Evolutionary conservation across 2,888 invertebrate species (phyloP), one percentile per base, ranked within the genome.

Genomic region (Polia nebulosa): DNA sequence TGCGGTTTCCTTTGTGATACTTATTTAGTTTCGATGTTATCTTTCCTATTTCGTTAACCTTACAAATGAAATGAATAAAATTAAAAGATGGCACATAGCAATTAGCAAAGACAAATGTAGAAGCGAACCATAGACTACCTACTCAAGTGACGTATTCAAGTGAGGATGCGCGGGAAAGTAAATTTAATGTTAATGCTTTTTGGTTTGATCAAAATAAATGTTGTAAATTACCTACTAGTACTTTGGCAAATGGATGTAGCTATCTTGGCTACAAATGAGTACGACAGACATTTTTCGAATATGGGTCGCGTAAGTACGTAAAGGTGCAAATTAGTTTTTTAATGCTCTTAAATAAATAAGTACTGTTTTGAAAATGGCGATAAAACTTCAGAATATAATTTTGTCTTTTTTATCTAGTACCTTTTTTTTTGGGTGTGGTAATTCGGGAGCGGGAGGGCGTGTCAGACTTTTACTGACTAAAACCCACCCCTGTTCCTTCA

Each of bases 81-180:
- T 56, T 58, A 61, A 75, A 75, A 47, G n/a, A 76, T 62, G 25
- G 64, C 49, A 15, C 63, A 59, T 41, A 25, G 11, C 22, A 76
- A 76, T 66, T 76, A 72, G 39, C 63, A 63, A 22, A 60, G 44
- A 67, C 55, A 63, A 64, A 77, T 66, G 56, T 49, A 58, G 44
- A 52, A 45, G 44, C 8, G 15, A 25, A 20, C 63, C 57, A 67
- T 67, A 63, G 57, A 63, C 76, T 68, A 51, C 53, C 0, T 55
- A 59, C 51, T 57, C 56, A 63, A 69, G 61, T 76, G 65, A 71
- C 62, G 20, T 47, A 49, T 66, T 72, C 22, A 32, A 22, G 36
- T 66, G 55, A 56, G 36, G 62, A 72, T 56, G 56, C 32, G 57
- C 72, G 62, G 77, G 66, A 57, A 34, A 64, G 60, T 76, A 56